Evolutionary conservation across 2,797 vertebrate genomes (phyloP), one percentile per base, ranked within the genome.

Genomic region (Acipenser oxyrinchus): DNA sequence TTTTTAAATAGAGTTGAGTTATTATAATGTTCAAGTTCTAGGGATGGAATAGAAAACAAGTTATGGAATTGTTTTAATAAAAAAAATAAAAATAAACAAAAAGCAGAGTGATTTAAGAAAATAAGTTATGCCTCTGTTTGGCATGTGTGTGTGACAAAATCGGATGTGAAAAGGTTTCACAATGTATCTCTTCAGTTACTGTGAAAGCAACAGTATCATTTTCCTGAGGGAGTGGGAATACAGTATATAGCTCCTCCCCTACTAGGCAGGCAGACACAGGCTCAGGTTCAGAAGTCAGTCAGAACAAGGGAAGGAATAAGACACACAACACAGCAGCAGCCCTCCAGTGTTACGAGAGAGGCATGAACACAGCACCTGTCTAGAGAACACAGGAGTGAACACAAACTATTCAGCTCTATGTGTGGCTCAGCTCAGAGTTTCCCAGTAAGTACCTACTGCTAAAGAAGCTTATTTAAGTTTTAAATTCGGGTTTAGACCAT

Each of bases 351-450:
- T 87, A 84, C 80, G 83, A 72, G 74, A 66, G 83, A 79, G 78
- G 80, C 87, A 73, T 76, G 76, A 69, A 69, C 70, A 66, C 77
- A 83, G 90, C 95, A 97, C 95, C 95, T 97, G 94, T 91, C 90
- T 85, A 72, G 64, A 78, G 78, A 79, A 68, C 76, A 72, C 72
- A 66, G 66, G 59, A 55, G 58, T 6, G 66, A 69, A 67, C 73
- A 60, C 73, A 75, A 73, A 74, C 68, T 48, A 83, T 15, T 65
- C 37, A 82, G 82, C 86, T 88, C 71, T 88, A 90, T 90, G 89
- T 90, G 89, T 86, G 89, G 88, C 86, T 90, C 86, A 85, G 87
- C 89, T 71, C 87, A 89, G 77, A 87, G 82, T 78, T 78, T 85
- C 79, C 79, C 83, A 81, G 89, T 91, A 80, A 88, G 88, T 83